Evolutionary conservation across 2,888 invertebrate species (phyloP).

Genomic region (Trachelus troglodyta): DNA sequence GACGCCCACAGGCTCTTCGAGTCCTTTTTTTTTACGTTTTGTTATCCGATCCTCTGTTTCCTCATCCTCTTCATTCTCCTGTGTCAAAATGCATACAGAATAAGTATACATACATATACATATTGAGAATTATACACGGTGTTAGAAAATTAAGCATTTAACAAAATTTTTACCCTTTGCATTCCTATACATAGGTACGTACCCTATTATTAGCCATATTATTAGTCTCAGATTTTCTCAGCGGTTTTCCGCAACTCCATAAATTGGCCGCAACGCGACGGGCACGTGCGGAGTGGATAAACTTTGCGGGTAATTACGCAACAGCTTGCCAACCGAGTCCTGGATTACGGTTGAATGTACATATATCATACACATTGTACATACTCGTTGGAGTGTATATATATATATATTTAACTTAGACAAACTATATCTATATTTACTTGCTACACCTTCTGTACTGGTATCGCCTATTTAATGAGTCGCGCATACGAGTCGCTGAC

Average conservation of each 20-base stretch:
- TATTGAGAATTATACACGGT: no score
- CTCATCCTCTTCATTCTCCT: constrained; percentile 1
- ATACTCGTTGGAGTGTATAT: background rate
- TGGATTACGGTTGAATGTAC: background rate
- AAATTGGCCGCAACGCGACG: constrained; percentile 27
- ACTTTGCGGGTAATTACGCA: constrained; percentile 24
- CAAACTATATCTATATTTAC: background rate
- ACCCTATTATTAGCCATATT: background rate
- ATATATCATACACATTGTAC: background rate
- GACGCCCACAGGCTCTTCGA: constrained; percentile 22
- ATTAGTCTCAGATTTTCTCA: background rate
- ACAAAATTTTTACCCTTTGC: no score
- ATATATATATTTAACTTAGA: background rate
- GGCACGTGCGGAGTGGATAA: constrained; percentile 38
- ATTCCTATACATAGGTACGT: background rate
- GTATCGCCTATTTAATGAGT: background rate
- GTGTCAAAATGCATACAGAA: constrained; percentile 15
- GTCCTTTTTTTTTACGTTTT: constrained; percentile 15
- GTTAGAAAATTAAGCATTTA: no score
- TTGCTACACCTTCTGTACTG: background rate
- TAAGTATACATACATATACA: constrained; percentile 9
- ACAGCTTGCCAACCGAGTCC: background rate
- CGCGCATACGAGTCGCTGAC: background rate
- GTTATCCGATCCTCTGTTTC: background rate
- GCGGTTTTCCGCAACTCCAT: background rate